Evolutionary conservation across 1,140 invertebrate genomes (phyloP).

Genomic region (Olivierus martensii): DNA sequence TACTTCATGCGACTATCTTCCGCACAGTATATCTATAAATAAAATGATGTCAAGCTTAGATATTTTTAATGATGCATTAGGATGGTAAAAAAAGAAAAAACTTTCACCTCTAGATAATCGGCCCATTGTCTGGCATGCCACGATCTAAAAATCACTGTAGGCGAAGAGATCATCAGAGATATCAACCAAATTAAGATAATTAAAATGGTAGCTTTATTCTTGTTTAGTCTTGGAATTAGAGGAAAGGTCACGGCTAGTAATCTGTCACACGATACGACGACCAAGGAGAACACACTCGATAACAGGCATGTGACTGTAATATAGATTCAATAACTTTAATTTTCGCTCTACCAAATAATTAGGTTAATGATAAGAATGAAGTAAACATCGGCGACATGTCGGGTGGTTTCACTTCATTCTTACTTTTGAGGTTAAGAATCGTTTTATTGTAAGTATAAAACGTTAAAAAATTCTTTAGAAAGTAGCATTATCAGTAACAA

Average conservation of each 20-base stretch:
- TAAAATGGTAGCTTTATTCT: conserved; percentile 41
- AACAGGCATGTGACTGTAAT: conserved; percentile 46
- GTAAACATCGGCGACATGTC: too few relatives aligned
- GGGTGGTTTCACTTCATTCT: too few relatives aligned
- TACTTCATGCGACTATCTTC: conserved; percentile 37
- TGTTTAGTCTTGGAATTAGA: conserved; percentile 45
- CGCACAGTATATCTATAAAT: conserved; percentile 49
- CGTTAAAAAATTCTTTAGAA: too few relatives aligned
- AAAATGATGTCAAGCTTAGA: neutral
- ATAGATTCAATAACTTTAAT: neutral
- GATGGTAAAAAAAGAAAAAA: too few relatives aligned
- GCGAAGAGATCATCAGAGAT: conserved; percentile 42
- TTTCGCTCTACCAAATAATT: too few relatives aligned
- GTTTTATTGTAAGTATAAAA: too few relatives aligned
- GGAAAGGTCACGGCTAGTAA: conserved; percentile 62
- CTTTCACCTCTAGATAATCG: conserved; percentile 27
- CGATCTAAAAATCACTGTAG: conserved; percentile 45
- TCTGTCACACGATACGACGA: conserved; percentile 64
- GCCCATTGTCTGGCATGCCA: conserved; percentile 52
- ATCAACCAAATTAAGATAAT: conserved; percentile 50
- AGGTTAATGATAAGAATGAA: too few relatives aligned
- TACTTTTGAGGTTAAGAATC: too few relatives aligned
- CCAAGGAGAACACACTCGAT: conserved; percentile 57
- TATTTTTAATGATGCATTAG: neutral
- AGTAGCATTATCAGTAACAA: too few relatives aligned